Base-by-base conservation (phyloP, 2,113 vertebrate species). In the Alethe diademata region DNA sequence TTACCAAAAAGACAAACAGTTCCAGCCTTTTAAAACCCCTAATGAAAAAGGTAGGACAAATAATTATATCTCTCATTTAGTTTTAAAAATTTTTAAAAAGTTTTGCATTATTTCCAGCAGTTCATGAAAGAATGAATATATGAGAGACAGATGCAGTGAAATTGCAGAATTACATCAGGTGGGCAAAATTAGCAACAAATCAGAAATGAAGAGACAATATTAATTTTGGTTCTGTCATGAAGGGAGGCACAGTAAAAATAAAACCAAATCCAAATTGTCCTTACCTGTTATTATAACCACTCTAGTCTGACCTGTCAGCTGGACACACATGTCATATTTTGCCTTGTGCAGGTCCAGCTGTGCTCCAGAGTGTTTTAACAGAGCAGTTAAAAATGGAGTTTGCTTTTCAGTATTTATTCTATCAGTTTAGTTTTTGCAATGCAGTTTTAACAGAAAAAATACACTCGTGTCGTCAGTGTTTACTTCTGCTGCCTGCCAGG, bases 401-500 rank as follows among this genome's bases (percentile, higher is more conserved):
- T 67, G 36, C 71, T 88, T 70, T 47, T 64, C 75, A 56, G 42
- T 83, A 85, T 94, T 94, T 87, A 73, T 79, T 67, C 62, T 33
- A 0, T 23, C 25, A 12, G 75, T 88, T 97, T 76, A 80, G 90
- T 19, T 88, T 94, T 53, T 74, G 36, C 78, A 14, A 12, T 88
- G 90, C 64, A 51, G 35, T 61, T 94, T 26, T 43, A 81, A 66
- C 85, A 92, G 79, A 61, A 56, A 79, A 93, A 90, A 78, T 82
- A 71, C 50, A 36, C 85, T 67, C 0, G 0, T 83, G 80, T n/a
- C 3, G 0, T 66, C 75, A 8, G 36, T 96, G 92, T 96, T 94
- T 96, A 88, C 72, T 96, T 88, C 56, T 92, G 67, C 92, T 86
- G 94, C 92, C 92, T 90, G 88, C 87, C 93, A 78, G 82, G 64